phyloP scores from a whole-genome alignment of 2,888 invertebrate species.

The Uloborus plumipes region DNA sequence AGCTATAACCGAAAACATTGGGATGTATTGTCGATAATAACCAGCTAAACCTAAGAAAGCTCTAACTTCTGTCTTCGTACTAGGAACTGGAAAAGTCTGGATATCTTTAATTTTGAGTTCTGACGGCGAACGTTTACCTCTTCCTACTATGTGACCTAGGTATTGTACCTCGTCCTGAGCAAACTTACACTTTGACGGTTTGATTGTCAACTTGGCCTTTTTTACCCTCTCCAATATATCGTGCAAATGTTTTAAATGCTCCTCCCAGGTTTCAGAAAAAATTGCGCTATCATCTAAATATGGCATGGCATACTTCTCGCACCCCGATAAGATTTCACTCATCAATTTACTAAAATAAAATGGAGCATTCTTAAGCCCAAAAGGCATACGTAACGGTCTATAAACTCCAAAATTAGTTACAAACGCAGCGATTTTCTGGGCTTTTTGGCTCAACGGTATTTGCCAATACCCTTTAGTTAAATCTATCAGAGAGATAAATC shows the following conservation, averaged over 20 bases:
- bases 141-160: constrained; percentile 22
- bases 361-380: not conserved
- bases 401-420: not conserved
- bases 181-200: constrained; percentile 34
- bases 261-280: constrained; percentile 31
- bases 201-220: not conserved
- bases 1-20: constrained; percentile 16
- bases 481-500: not conserved
- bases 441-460: not conserved
- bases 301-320: not conserved
- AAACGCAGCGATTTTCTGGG: not conserved
- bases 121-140: no score
- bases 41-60: constrained; percentile 1
- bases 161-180: constrained; percentile 17
- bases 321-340: not conserved
- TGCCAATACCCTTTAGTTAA: not conserved
- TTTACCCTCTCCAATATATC: not conserved
- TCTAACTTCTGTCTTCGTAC: no score
- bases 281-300: constrained; percentile 16
- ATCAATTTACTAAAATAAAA: no score
- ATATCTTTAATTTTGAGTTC: no score
- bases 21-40: constrained; percentile 23
- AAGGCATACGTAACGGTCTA: not conserved
- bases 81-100: no score
- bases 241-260: constrained; percentile 24